Base-by-base conservation (phyloP, 2,797 vertebrate species). In the Coranthus polyacanthus region DNA sequence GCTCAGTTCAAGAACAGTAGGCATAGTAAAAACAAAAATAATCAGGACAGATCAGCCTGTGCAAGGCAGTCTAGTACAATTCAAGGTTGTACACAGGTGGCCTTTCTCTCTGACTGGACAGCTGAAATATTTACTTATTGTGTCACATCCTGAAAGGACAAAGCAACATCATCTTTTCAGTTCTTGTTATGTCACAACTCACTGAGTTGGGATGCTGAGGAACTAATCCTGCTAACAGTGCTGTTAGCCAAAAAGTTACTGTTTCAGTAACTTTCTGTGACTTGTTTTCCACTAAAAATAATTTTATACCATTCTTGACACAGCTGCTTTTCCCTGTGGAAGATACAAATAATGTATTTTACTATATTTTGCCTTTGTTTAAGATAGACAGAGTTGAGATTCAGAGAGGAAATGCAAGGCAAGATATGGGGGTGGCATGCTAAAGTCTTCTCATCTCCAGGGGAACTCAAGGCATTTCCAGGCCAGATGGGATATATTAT, bases 101-200 rank as follows among this genome's bases (percentile, higher is more conserved):
- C n/a, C 52, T 59, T 75, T 46, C 20, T 39, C 38, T 47, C 12
- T 10, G 16, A 46, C 21, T 3, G 51, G 39, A 62, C 37, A 18
- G 49, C 38, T 58, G 47, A 72, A 44, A 22, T 62, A 41, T 66
- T 46, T 53, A 60, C 62, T 24, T 43, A n/a, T 0, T 45, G 18
- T 73, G 13, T 76, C 65, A 54, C 43, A 47, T 46, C 20, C 57
- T 71, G 54, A 75, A 24, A 66, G 43, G 59, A 52, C 63, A 68
- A 62, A 74, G 54, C 44, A 60, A 43, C 16, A 46, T 32, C 64
- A 12, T 66, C 36, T 52, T 20, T 41, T 75, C 34, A 16, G 45
- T 45, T 57, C 21, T 37, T 65, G 29, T 61, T 45, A 51, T 57
- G 51, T 65, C 44, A 32, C n/a, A n/a, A 38, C 18, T 39, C 20